Evolutionary conservation across 23 tunicate genomes (phyloP).

Genomic region (Oikopleura dioica): DNA sequence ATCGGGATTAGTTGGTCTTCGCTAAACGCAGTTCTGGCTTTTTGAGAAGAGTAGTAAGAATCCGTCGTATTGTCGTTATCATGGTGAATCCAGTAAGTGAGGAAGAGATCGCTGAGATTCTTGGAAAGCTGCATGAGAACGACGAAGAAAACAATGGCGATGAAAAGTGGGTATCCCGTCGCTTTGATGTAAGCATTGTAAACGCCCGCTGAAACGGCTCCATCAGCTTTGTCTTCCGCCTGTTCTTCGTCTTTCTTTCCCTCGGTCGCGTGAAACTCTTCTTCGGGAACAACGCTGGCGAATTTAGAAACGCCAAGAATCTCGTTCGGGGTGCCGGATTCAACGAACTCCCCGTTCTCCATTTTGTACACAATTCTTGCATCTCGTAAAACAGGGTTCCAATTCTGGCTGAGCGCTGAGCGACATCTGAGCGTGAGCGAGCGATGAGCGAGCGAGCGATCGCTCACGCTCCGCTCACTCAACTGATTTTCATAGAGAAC

Average conservation of each 20-base stretch:
- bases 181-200: slow-evolving; percentile 63
- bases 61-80: too few relatives aligned
- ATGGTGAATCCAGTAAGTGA: neutral
- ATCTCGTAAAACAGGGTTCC: slow-evolving; percentile 23
- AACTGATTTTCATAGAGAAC: too few relatives aligned
- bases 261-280: too few relatives aligned
- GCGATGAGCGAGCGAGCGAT: too few relatives aligned
- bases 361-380: slow-evolving; percentile 37
- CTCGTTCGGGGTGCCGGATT: slow-evolving; percentile 29
- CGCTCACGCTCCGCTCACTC: too few relatives aligned
- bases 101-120: neutral
- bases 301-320: too few relatives aligned
- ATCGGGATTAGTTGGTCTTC: slow-evolving; percentile 4
- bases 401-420: too few relatives aligned
- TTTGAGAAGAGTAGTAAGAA: too few relatives aligned
- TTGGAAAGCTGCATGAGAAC: slow-evolving; percentile 53
- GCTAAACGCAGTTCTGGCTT: neutral
- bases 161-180: slow-evolving; percentile 30
- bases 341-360: slow-evolving; percentile 40
- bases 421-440: too few relatives aligned
- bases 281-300: too few relatives aligned
- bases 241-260: too few relatives aligned
- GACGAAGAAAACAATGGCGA: slow-evolving; percentile 27
- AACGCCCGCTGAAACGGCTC: slow-evolving; percentile 35
- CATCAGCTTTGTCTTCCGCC: slow-evolving; percentile 63